phyloP scores from a whole-genome alignment of 2,113 vertebrate genomes.

The Polyodon spathula region DNA sequence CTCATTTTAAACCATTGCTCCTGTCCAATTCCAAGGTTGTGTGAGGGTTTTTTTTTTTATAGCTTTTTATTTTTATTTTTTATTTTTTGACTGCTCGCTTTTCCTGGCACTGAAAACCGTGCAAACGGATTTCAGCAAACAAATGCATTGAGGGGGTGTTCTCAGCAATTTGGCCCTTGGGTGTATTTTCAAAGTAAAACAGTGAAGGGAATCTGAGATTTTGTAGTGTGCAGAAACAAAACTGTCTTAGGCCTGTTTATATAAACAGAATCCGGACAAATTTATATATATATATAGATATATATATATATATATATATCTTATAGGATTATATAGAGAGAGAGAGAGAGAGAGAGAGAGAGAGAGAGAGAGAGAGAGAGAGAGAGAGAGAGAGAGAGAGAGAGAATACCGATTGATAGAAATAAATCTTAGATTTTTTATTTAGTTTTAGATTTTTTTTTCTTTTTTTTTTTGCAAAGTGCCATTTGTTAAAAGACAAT shows the following conservation, averaged over 20 bases:
- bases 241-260: constrained; percentile 6
- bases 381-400: too few species aligned
- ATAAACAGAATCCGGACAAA: not conserved
- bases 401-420: too few species aligned
- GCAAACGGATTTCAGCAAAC: constrained; percentile 66
- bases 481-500: too few species aligned
- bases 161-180: constrained; percentile 69
- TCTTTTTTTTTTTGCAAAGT: too few species aligned
- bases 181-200: constrained; percentile 56
- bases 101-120: constrained; percentile 64
- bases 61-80: constrained; percentile 35
- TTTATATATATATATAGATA: constrained; percentile 6
- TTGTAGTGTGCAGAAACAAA: constrained; percentile 15
- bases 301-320: constrained; percentile 3
- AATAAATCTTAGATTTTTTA: too few species aligned
- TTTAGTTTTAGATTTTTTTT: too few species aligned
- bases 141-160: constrained; percentile 64
- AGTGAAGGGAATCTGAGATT: constrained; percentile 32
- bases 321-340: too few species aligned
- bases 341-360: too few species aligned
- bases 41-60: constrained; percentile 36
- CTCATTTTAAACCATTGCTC: constrained; percentile 37
- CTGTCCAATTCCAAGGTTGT: constrained; percentile 47
- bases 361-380: too few species aligned
- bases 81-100: constrained; percentile 36